Evolutionary conservation across 2,797 vertebrate genomes (phyloP), one percentile per base, ranked within the genome.

Genomic region (Ceryle rudis): DNA sequence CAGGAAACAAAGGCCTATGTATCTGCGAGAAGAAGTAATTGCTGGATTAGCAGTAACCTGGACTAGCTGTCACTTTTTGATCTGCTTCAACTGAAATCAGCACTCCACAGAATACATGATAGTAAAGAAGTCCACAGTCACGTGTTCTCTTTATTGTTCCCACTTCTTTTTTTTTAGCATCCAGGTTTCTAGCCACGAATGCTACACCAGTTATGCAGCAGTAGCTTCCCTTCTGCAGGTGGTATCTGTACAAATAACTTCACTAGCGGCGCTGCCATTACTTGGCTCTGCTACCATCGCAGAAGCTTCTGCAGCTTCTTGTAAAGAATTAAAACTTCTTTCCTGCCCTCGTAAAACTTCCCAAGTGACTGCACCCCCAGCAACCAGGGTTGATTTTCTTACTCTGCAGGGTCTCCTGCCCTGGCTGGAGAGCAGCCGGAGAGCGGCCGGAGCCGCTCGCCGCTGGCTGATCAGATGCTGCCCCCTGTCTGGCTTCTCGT

Each of bases 401-500:
- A 2, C 62, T 33, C 21, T 22, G 46, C 17, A 11, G 8, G 28
- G 11, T 64, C 23, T 20, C 4, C 0, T 8, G 2, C n/a, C 4
- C 5, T 11, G 11, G 3, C 23, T 0, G 6, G 35, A n/a, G 54
- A 26, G 19, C 26, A 18, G 10, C 25, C 9, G 13, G 28, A 42
- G 61, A 20, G 49, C 33, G 21, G 12, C 29, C 3, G 11, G 37
- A 10, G 6, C 5, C 8, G 17, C 42, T 18, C 10, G 7, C 28
- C 18, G 15, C 75, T 73, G 14, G 20, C 29, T 11, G 91, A 33
- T 44, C 73, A 4, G 79, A 78, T 91, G 90, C 95, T 92, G 95
- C 93, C 96, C 89, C 77, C 87, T 94, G 87, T 10, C 93, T 94
- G 90, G 52, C 74, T 95, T 13, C 58, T 46, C 29, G 1, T 5